Base-by-base conservation (phyloP, 2,888 invertebrate species). In the Tinea semifulvella region DNA sequence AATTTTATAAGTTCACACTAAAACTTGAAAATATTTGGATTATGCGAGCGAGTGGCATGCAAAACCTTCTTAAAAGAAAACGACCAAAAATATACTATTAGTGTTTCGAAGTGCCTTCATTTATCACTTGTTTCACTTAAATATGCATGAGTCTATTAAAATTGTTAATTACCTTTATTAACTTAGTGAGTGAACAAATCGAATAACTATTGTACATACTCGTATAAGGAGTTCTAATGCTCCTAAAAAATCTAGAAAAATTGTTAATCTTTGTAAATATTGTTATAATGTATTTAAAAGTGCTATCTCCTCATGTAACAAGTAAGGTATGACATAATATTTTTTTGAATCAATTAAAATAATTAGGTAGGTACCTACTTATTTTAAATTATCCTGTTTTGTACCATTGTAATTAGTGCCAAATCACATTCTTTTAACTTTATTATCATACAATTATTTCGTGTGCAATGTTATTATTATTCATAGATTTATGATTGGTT, bases 201-300 rank as follows among this genome's bases (percentile, higher is more conserved):
- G 5, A 22, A 22, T 8, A 22, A 22, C 8, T 22, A 22, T 5
- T 22, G 22, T 22, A 22, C 5, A 22, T 22, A 22, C n/a, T n/a
- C n/a, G 22, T 22, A 22, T 22, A 22, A 22, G 22, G 22, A 22
- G 5, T n/a, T n/a, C n/a, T n/a, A n/a, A 22, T 22, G 22, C 5
- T 8, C 8, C 22, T 8, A 31, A 31, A 2, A 31, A 31, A 14
- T 31, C 31, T 31, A 31, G 2, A 31, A 53, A 56, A 61, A 57
- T 66, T 71, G 68, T 72, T 71, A 63, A 64, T 60, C 61, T 63
- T 63, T 75, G 74, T 76, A 76, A 72, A 75, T 76, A 76, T 72
- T 68, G 70, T 73, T 72, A 10, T n/a, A 39, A 20, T 18, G 58
- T 60, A 54, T 58, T 65, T 57, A 66, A 60, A 68, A 69, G 65